Evolutionary conservation across 1,140 invertebrate genomes (phyloP).

Genomic region (Drosophila ambigua): DNA sequence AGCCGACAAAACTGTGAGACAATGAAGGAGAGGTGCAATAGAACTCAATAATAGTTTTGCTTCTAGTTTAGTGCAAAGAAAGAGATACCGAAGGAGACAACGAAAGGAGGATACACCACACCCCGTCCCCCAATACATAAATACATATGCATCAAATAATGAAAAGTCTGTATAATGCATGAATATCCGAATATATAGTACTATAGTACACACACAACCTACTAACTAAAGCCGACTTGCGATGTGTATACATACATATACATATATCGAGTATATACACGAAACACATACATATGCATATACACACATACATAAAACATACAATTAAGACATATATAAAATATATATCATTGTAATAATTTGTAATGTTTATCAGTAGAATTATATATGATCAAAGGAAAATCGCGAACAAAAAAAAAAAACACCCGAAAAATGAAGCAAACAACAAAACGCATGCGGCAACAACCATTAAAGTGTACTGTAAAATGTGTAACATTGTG

Average conservation of each 20-base stretch:
- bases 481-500: conserved; percentile 29
- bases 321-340: conserved; percentile 73
- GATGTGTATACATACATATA: conserved; percentile 7
- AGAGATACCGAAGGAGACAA: conserved; percentile 30
- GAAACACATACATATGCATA: conserved; percentile 27
- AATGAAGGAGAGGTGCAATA: conserved; percentile 47
- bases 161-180: conserved; percentile 46
- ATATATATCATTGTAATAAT: conserved; percentile 80
- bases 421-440: conserved; percentile 24
- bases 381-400: conserved; percentile 39
- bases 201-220: background rate
- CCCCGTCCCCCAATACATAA: conserved; percentile 8
- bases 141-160: conserved; percentile 30
- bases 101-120: conserved; percentile 27
- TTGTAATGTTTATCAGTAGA: conserved; percentile 81
- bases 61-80: conserved; percentile 52
- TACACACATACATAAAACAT: conserved; percentile 40
- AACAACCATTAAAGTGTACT: conserved; percentile 48
- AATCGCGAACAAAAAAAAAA: too few relatives aligned
- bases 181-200: conserved; percentile 1
- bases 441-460: conserved; percentile 33
- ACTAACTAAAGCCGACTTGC: conserved; percentile 12
- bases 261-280: background rate
- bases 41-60: conserved; percentile 49
- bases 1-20: conserved; percentile 48